Evolutionary conservation across 2,888 invertebrate species (phyloP).

Genomic region (Drosophila kuntzei): DNA sequence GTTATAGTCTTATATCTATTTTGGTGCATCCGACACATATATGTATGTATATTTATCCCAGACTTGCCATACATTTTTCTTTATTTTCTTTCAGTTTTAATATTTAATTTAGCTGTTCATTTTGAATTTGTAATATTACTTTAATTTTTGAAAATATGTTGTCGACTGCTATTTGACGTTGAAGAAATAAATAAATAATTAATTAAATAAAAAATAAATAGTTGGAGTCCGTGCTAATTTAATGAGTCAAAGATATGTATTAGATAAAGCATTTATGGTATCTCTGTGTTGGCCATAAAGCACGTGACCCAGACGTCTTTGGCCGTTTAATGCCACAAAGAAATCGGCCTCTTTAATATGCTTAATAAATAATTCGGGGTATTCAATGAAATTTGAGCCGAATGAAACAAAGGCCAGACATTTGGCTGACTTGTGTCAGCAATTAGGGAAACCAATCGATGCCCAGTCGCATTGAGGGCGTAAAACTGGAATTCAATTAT

Average conservation of each 20-base stretch:
- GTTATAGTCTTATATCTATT: no score
- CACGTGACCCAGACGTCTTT: conserved; percentile 12
- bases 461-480: conserved; percentile 9
- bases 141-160: no score
- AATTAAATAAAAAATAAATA: no score
- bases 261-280: neutral
- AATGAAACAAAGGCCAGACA: conserved; percentile 35
- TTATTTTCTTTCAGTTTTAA: no score
- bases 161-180: no score
- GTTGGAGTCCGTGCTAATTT: conserved; percentile 31
- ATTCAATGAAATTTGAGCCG: conserved; percentile 48
- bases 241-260: conserved; percentile 14
- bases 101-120: no score
- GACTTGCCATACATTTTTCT: no score
- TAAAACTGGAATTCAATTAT: conserved; percentile 72
- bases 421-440: conserved; percentile 18
- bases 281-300: conserved; percentile 28
- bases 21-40: no score
- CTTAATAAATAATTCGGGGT: conserved; percentile 49
- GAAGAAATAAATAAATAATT: no score
- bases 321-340: conserved; percentile 4
- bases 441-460: conserved; percentile 57
- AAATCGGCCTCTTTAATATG: conserved; percentile 19
- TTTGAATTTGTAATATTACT: no score
- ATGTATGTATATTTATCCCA: no score